These are phyloP conservation scores for Ctenopoma multispine DNA, from an alignment of 2,797 vertebrate species.

Conservation along the genomic window DNA sequence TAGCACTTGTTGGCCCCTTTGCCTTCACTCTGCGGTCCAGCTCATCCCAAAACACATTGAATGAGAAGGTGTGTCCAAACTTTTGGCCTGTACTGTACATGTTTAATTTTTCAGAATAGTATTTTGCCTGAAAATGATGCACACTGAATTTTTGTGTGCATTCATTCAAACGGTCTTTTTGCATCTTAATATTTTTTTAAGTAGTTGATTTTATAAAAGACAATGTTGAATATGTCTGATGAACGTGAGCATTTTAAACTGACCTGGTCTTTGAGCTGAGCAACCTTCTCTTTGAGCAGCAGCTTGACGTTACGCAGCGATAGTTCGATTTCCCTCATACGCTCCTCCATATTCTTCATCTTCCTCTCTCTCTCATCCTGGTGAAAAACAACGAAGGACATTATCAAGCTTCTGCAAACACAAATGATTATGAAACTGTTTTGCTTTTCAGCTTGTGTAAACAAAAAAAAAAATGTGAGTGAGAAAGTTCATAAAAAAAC, in stretches of 20 bases:
- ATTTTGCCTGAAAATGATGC: no score
- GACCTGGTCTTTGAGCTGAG: constrained; percentile 96
- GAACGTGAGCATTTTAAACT: constrained; percentile 11
- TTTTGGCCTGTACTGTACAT: no score
- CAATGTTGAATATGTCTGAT: not conserved
- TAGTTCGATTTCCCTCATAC: constrained; percentile 93
- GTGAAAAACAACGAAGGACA: constrained; percentile 51
- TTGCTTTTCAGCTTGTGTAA: not conserved
- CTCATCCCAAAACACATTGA: no score
- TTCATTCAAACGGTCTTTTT: no score
- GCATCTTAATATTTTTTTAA: no score
- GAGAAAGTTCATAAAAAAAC: constrained; percentile 3
- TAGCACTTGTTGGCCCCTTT: no score
- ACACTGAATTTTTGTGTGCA: no score
- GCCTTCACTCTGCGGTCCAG: no score
- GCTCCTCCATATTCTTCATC: constrained; percentile 90
- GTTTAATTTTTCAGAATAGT: no score
- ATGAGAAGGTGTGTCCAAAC: no score
- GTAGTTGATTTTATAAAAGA: not conserved
- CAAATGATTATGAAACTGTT: not conserved
- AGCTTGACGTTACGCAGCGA: constrained; percentile 93
- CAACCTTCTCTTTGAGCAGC: constrained; percentile 94
- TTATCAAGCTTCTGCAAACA: constrained; percentile 28
- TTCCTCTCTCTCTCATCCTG: constrained; percentile 81
- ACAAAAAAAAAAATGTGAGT: not conserved